Base-by-base conservation (phyloP, 2,113 vertebrate species). In the Glaucomys volans region DNA sequence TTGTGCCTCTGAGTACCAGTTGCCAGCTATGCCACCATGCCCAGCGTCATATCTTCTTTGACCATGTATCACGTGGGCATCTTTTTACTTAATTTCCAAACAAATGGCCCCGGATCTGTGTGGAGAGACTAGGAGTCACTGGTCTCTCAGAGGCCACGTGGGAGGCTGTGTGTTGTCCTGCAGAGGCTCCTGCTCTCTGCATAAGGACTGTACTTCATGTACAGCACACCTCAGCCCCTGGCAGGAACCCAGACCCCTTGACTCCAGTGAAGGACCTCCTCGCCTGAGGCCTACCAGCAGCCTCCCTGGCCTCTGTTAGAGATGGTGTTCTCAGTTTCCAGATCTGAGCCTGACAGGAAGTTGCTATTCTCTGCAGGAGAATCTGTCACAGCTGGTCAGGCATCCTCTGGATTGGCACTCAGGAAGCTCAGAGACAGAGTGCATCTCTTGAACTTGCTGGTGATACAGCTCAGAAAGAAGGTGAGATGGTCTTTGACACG, bases 391-490 rank as follows among this genome's bases (percentile, higher is more conserved):
- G 76, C 80, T 32, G 97, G 96, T 35, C 98, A 98, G 42, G 64
- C 95, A 24, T 84, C 96, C 79, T 1, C 52, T 77, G 95, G 80
- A 8, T 95, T 95, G 35, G 50, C 95, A 30, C 12, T 97, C 62
- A 97, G 84, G 92, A 98, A 96, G 90, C 97, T 98, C n/a, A 90
- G 98, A 86, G 94, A 97, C 71, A 98, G 96, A 90, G 95, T 97
- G 24, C 30, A 77, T 54, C 98, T 97, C n/a, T 35, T 97, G 84
- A 98, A 98, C 90, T 91, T 97, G 90, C 26, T 97, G 94, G 95
- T 97, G 93, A 85, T 93, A 12, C 84, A 96, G 52, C 97, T 98
- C 50, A 95, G 44, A 22, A 97, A 98, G 82, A 98, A 99, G 99
- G 99, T 99, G 98, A 18, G 90, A 4, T 2, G 1, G 4, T 13